A percentile compares a stretch with the other conserved stretches of the same genome.
Conservation (phyloP, 2,888 invertebrate species). For the Tubulanus polymorphus region DNA sequence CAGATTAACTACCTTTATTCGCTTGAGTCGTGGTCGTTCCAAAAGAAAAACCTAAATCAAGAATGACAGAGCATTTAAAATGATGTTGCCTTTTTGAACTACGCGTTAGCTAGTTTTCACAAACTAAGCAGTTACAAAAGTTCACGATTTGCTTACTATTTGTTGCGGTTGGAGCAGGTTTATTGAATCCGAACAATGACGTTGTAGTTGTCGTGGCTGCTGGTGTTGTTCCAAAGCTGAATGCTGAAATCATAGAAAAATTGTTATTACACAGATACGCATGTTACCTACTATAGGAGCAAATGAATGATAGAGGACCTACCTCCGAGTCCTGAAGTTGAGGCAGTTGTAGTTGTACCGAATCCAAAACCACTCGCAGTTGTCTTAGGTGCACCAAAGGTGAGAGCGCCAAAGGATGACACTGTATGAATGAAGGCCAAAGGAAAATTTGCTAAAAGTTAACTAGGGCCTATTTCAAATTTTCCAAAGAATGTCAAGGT, state of each 20-base stretch:
- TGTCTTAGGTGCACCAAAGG: too few relatives aligned
- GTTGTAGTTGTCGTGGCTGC: conserved; percentile 14
- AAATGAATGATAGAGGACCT: neutral
- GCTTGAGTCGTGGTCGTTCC: conserved; percentile 11
- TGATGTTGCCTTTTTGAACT: too few relatives aligned
- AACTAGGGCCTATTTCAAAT: too few relatives aligned
- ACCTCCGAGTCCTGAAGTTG: neutral
- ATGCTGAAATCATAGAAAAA: conserved; percentile 1
- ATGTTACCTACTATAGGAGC: neutral
- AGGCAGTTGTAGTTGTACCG: conserved; percentile 2
- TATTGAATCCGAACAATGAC: conserved; percentile 15
- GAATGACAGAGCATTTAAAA: too few relatives aligned
- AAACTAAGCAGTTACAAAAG: too few relatives aligned
- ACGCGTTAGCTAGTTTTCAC: too few relatives aligned
- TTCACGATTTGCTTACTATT: neutral
- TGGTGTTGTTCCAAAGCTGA: conserved; percentile 18
- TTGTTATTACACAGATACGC: neutral
- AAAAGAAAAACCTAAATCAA: conserved; percentile 6
- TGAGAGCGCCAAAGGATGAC: too few relatives aligned
- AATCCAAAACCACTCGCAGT: conserved; percentile 12
- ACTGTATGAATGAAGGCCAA: too few relatives aligned
- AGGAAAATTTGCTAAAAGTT: too few relatives aligned
- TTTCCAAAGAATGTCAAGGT: too few relatives aligned
- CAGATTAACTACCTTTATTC: conserved; percentile 19
- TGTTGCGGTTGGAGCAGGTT: conserved; percentile 2